Evolutionary conservation across 2,888 invertebrate genomes (phyloP), one percentile per base, ranked within the genome.

Genomic region (Sinhomidia bicolor): DNA sequence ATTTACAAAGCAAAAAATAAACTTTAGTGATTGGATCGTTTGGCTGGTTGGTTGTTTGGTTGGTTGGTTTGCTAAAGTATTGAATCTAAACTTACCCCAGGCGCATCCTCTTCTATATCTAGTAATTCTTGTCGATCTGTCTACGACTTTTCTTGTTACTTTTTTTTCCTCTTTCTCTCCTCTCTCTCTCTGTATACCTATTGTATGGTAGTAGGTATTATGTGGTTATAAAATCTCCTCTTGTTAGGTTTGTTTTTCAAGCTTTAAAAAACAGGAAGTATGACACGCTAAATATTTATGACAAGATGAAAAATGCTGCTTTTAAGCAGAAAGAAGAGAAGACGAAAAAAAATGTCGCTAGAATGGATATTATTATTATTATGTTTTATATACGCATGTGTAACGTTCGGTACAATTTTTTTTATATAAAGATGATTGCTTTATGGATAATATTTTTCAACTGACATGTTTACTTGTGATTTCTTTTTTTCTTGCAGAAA

Each of bases 1-100:
- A n/a, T n/a, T n/a, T n/a, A n/a, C n/a, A n/a, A n/a, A n/a, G n/a
- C 26, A 36, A 17, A 65, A 17, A n/a, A 7, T 17, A 32, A 32
- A 65, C 65, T 65, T 65, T 36, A n/a, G 20, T 57, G 57, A 57
- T 9, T 1, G 10, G 44, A 9, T n/a, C n/a, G n/a, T n/a, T n/a
- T n/a, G 10, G 44, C 44, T 6, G 44, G 44, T n/a, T n/a, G n/a
- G n/a, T n/a, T n/a, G n/a, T n/a, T n/a, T n/a, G n/a, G n/a, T n/a
- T n/a, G n/a, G n/a, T n/a, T n/a, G n/a, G n/a, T n/a, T n/a, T n/a
- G n/a, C n/a, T n/a, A n/a, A n/a, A n/a, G 44, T 44, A 74, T 44
- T 74, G 71, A 74, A 47, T 44, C 71, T 74, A 23, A 26, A n/a
- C 26, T 74, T 47, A 47, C 71, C 71, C 71, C 71, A 74, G 44